These are phyloP conservation scores for Iphiclides podalirius DNA, from an alignment of 2,888 invertebrate species.

Conservation along the genomic window DNA sequence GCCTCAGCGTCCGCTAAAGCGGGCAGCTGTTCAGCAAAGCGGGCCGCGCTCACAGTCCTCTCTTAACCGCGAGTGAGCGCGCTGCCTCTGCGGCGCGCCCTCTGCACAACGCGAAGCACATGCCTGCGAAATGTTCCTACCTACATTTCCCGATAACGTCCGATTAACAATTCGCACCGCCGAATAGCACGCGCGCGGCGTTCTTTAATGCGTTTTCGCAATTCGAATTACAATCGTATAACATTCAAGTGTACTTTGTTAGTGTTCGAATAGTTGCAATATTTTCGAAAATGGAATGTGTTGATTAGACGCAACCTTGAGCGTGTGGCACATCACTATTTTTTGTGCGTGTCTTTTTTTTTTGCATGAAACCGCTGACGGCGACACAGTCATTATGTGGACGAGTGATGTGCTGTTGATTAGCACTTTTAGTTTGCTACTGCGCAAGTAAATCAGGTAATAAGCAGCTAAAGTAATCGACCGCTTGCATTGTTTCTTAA, in stretches of 20 bases:
- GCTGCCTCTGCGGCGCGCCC: conserved; percentile 73
- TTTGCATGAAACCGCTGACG: conserved; percentile 39
- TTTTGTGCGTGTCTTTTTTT: conserved; percentile 51
- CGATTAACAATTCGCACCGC: conserved; percentile 60
- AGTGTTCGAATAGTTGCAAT: conserved; percentile 10
- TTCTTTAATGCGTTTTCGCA: too few species aligned
- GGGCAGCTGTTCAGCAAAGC: too few species aligned
- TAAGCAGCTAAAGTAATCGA: conserved; percentile 40
- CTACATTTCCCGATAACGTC: conserved; percentile 62
- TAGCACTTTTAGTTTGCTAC: conserved; percentile 45
- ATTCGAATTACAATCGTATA: too few species aligned
- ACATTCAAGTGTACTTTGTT: not conserved
- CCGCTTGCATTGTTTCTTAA: conserved; percentile 43
- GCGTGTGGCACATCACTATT: conserved; percentile 34
- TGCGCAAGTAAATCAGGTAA: conserved; percentile 54
- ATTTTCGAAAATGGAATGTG: conserved; percentile 58
- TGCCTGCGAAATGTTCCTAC: conserved; percentile 70
- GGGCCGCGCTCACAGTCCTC: conserved; percentile 60
- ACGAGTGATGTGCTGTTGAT: conserved; percentile 42
- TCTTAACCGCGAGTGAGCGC: conserved; percentile 75
- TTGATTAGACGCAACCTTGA: conserved; percentile 66
- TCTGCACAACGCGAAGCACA: conserved; percentile 62
- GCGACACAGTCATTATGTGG: conserved; percentile 51
- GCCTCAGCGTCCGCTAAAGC: not conserved
- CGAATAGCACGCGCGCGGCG: conserved; percentile 51